A percentile compares a stretch with the other conserved stretches of the same genome.
phyloP scores from a whole-genome alignment of 2,888 invertebrate species.

The Drosophila mayaguana region DNA sequence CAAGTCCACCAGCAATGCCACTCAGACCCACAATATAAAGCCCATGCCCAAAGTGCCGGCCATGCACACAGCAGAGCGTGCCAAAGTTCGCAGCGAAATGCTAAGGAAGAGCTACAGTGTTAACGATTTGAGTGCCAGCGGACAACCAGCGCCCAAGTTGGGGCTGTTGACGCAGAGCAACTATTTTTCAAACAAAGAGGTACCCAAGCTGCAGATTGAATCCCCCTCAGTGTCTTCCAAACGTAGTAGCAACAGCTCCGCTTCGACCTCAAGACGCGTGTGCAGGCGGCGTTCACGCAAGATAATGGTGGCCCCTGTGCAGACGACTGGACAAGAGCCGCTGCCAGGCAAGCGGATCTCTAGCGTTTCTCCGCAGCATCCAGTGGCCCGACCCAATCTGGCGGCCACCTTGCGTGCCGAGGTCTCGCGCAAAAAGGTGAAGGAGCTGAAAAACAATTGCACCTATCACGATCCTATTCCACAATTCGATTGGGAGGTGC shows the following conservation, averaged over 20 bases:
- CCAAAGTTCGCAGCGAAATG: constrained; percentile 63
- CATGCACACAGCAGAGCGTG: constrained; percentile 53
- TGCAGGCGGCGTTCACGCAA: constrained; percentile 52
- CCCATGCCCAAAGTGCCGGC: constrained; percentile 24
- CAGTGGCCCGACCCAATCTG: constrained; percentile 84
- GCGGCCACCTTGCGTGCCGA: constrained; percentile 84
- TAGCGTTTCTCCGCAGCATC: constrained; percentile 82
- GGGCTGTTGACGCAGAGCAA: constrained; percentile 52
- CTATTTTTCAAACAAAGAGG: constrained; percentile 58
- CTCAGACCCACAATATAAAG: constrained; percentile 35
- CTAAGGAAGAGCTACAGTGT: constrained; percentile 78
- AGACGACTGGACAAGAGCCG: constrained; percentile 42
- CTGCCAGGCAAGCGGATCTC: constrained; percentile 39
- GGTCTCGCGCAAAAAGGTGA: constrained; percentile 81
- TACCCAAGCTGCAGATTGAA: constrained; percentile 76
- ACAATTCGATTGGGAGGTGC: constrained; percentile 84
- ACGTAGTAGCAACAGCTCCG: constrained; percentile 60
- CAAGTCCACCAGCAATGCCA: constrained; percentile 55
- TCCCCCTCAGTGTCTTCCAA: constrained; percentile 63
- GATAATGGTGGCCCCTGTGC: constrained; percentile 20
- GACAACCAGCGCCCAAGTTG: not conserved
- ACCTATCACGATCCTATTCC: constrained; percentile 75
- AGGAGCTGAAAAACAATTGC: constrained; percentile 80
- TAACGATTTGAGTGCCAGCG: constrained; percentile 69
- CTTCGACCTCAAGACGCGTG: constrained; percentile 46